phyloP scores from a whole-genome alignment of 1,140 invertebrate species.

The Macrosteles quadrilineatus region DNA sequence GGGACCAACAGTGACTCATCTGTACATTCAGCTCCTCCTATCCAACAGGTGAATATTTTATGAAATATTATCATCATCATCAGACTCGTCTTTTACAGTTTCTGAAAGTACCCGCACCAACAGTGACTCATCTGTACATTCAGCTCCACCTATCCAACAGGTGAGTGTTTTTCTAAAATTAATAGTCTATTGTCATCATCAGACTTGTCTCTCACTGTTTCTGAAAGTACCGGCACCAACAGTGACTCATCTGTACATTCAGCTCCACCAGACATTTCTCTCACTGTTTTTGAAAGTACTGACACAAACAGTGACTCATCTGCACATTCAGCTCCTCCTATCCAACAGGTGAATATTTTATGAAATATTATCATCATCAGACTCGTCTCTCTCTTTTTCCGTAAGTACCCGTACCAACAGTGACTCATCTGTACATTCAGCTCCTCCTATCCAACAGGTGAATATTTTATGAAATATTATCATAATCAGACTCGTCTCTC shows the following conservation, averaged over 20 bases:
- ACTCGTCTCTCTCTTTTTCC: not conserved
- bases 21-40: slow-evolving; percentile 19
- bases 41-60: no score
- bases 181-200: slow-evolving; percentile 5
- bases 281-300: slow-evolving; percentile 7
- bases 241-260: slow-evolving; percentile 38
- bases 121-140: slow-evolving; percentile 37
- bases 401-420: slow-evolving; percentile 34
- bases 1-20: slow-evolving; percentile 39
- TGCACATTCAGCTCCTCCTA: slow-evolving; percentile 23
- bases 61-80: not conserved
- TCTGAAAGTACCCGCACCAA: slow-evolving; percentile 30
- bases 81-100: not conserved
- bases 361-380: slow-evolving; percentile 8
- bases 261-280: not conserved
- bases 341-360: not conserved
- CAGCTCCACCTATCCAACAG: slow-evolving; percentile 14
- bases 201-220: slow-evolving; percentile 6
- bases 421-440: slow-evolving; percentile 36
- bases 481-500: not conserved
- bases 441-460: slow-evolving; percentile 7
- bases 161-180: no score
- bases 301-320: slow-evolving; percentile 39
- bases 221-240: slow-evolving; percentile 32
- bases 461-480: no score